A percentile compares a stretch with the other conserved stretches of the same genome.
Conservation (phyloP, 2,888 invertebrate species). For the Drosophila mimetica region DNA sequence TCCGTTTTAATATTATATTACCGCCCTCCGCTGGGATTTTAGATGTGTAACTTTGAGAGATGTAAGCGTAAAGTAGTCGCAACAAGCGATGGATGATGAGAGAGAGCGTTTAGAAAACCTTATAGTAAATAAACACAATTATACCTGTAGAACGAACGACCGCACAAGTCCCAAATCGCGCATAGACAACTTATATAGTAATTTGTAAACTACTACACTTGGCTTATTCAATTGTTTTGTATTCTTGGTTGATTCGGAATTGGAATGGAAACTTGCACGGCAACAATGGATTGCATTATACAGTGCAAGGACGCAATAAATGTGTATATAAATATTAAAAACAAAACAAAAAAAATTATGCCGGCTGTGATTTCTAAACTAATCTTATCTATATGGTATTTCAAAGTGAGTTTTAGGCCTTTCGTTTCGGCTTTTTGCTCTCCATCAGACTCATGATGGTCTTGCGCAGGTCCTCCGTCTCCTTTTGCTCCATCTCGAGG, state of each 20-base stretch:
- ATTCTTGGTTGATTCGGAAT: conserved; percentile 56
- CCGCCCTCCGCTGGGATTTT: conserved; percentile 1
- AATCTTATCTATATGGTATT: not conserved
- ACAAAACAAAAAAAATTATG: conserved; percentile 13
- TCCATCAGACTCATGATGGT: conserved; percentile 84
- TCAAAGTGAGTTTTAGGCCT: conserved; percentile 41
- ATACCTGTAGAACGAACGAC: conserved; percentile 11
- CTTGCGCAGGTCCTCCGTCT: conserved; percentile 83
- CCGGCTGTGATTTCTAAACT: not conserved
- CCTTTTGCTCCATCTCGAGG: conserved; percentile 82
- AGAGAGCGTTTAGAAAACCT: conserved; percentile 5
- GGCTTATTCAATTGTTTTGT: conserved; percentile 34
- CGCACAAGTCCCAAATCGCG: conserved; percentile 16
- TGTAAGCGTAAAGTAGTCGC: conserved; percentile 42
- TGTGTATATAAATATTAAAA: conserved; percentile 59
- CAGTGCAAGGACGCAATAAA: conserved; percentile 62
- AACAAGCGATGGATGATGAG: conserved; percentile 5
- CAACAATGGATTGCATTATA: conserved; percentile 31
- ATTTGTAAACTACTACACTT: conserved; percentile 28
- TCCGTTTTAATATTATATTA: conserved; percentile 20
- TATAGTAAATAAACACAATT: conserved; percentile 23
- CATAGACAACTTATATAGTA: conserved; percentile 11
- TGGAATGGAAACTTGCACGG: conserved; percentile 53
- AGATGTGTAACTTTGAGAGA: conserved; percentile 5
- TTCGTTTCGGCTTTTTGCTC: conserved; percentile 83